These are phyloP conservation scores for Chiloscyllium punctatum DNA, from an alignment of 2,797 vertebrate genomes.

Conservation along the genomic window DNA sequence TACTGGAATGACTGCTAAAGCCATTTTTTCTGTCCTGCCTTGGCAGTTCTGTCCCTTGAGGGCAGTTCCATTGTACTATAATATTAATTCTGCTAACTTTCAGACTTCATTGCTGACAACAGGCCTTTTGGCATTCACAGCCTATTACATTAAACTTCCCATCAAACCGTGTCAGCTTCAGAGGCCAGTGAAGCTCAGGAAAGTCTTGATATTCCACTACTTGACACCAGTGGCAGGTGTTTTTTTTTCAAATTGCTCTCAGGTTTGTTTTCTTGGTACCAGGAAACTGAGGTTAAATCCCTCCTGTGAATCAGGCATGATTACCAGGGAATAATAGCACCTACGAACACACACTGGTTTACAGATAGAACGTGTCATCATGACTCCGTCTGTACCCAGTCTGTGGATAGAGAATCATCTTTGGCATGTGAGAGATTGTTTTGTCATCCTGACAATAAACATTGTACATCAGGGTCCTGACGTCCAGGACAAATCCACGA, in stretches of 20 bases:
- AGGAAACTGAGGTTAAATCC: slow-evolving; percentile 55
- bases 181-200: slow-evolving; percentile 65
- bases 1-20: slow-evolving; percentile 66
- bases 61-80: slow-evolving; percentile 65
- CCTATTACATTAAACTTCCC: slow-evolving; percentile 74
- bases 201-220: slow-evolving; percentile 61
- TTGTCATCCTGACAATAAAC: slow-evolving; percentile 74
- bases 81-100: slow-evolving; percentile 73
- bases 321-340: slow-evolving; percentile 14
- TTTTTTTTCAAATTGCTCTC: slow-evolving; percentile 88
- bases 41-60: slow-evolving; percentile 61
- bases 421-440: slow-evolving; percentile 68
- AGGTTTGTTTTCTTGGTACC: slow-evolving; percentile 63
- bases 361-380: slow-evolving; percentile 44
- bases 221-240: slow-evolving; percentile 74
- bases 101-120: slow-evolving; percentile 79
- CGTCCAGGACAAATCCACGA: slow-evolving; percentile 72
- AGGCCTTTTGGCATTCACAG: slow-evolving; percentile 69
- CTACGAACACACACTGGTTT: slow-evolving; percentile 6
- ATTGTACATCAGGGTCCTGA: slow-evolving; percentile 67
- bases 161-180: slow-evolving; percentile 72
- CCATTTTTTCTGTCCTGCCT: slow-evolving; percentile 62
- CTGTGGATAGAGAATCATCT: slow-evolving; percentile 63
- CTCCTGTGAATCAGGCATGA: slow-evolving; percentile 53
- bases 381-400: slow-evolving; percentile 54